These are phyloP conservation scores for Zaprionus bogoriensis DNA, from an alignment of 2,888 invertebrate species.

Conservation along the genomic window DNA sequence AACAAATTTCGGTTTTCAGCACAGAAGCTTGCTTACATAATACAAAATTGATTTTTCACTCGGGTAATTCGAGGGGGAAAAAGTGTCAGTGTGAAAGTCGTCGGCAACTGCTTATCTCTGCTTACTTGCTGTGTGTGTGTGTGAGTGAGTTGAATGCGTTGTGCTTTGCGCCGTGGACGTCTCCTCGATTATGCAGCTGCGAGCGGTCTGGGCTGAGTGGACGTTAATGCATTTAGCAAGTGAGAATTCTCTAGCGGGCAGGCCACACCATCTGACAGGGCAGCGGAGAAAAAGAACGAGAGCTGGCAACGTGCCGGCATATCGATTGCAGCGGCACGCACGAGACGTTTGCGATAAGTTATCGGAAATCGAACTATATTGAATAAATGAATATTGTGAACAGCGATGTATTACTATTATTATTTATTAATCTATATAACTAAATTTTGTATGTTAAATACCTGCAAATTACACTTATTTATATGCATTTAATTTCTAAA, in stretches of 20 bases:
- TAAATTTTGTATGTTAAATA: no score
- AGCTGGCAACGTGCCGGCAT: conserved; percentile 6
- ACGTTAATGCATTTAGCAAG: conserved; percentile 39
- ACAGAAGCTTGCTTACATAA: conserved; percentile 64
- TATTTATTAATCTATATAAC: no score
- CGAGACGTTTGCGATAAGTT: not conserved
- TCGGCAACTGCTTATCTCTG: conserved; percentile 33
- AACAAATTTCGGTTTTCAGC: conserved; percentile 34
- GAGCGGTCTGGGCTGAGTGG: conserved; percentile 36
- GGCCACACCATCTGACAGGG: conserved; percentile 47
- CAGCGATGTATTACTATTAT: no score
- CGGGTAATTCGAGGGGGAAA: conserved; percentile 8
- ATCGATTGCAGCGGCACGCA: not conserved
- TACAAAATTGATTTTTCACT: conserved; percentile 68
- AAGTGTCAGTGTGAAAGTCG: conserved; percentile 48
- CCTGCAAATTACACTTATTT: no score
- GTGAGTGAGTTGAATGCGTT: conserved; percentile 18
- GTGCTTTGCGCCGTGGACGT: conserved; percentile 10
- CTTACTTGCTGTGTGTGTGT: conserved; percentile 50
- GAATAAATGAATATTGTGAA: not conserved
- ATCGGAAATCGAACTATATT: no score
- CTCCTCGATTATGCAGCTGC: conserved; percentile 47
- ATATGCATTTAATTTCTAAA: conserved; percentile 3
- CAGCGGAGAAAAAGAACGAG: conserved; percentile 34
- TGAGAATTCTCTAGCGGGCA: conserved; percentile 40